These are phyloP conservation scores for Eupithecia insigniata DNA, from an alignment of 2,888 invertebrate species.

Conservation along the genomic window DNA sequence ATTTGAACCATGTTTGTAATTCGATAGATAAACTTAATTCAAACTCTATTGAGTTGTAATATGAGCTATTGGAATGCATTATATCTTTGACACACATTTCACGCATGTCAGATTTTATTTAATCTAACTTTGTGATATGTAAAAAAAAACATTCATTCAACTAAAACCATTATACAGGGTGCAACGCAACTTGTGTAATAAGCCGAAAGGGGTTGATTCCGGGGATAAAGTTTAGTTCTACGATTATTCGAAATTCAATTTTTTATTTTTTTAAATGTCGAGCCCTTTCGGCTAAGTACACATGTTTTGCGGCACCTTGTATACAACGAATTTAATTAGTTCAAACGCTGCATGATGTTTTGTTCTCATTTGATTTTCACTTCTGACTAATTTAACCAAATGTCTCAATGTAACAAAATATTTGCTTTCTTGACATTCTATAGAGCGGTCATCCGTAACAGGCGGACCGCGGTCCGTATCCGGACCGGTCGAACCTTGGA, in stretches of 20 bases:
- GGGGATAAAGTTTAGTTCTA: no score
- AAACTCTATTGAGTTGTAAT: conserved; percentile 16
- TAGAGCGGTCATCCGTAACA: no score
- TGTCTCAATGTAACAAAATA: not conserved
- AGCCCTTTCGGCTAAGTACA: no score
- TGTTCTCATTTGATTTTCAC: not conserved
- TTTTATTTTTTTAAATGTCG: no score
- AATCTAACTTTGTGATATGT: not conserved
- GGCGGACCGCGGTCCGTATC: no score
- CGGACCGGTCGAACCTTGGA: no score
- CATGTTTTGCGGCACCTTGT: no score
- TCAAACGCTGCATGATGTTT: not conserved
- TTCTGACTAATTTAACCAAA: not conserved
- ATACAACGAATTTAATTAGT: no score
- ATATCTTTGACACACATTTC: conserved; percentile 15
- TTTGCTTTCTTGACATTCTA: not conserved
- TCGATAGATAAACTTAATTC: conserved; percentile 1
- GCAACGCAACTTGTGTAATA: no score
- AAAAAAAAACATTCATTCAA: not conserved
- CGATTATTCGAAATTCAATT: no score
- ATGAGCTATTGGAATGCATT: not conserved
- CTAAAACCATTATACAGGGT: not conserved
- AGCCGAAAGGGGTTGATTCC: no score
- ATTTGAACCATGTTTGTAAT: conserved; percentile 3
- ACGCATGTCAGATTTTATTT: conserved; percentile 5